Evolutionary conservation across 2,888 invertebrate species (phyloP), one percentile per base, ranked within the genome.

Genomic region (Tetranychus truncatus): DNA sequence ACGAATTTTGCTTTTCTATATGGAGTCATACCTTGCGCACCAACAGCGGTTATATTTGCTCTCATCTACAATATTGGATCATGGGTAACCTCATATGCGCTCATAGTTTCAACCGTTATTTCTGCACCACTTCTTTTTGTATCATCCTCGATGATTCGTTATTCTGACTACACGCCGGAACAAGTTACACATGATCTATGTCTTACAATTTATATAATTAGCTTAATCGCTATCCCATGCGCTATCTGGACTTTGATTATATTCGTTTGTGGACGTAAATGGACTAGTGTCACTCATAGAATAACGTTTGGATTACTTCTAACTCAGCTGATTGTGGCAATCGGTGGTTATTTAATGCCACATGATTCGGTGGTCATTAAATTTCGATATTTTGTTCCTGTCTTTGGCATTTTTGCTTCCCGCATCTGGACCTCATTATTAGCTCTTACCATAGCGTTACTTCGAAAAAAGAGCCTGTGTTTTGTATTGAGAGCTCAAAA

Each of bases 81-180:
- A 44, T 75, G 78, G 34, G 75, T 78, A 5, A 76, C 80, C n/a
- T 78, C 80, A 46, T 76, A 77, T 34, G 77, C 77, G 46, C 91
- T 95, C 91, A 95, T 95, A 6, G 89, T 91, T 1, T 92, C 94
- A 80, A 96, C 95, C 0, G 92, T 95, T 81, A 85, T 95, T 34
- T 94, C 95, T 18, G 95, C 92, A 0, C 95, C 95, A 0, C 85
- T 95, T 80, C 95, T 95, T 91, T 95, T 93, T 82, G 87, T 95
- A 76, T 95, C 95, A 0, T 93, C 95, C n/a, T 76, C 74, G 45
- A 76, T 77, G 76, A 73, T 77, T 1, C 66, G 76, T 72, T 46
- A 74, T 18, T 67, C 76, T 7, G 76, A 77, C n/a, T 74, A 77
- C 24, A 55, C 76, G 67, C 74, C 75, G 8, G 73, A 55, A 72